These are phyloP conservation scores for Phengaris alcon DNA, from an alignment of 2,888 invertebrate species.

Conservation along the genomic window DNA sequence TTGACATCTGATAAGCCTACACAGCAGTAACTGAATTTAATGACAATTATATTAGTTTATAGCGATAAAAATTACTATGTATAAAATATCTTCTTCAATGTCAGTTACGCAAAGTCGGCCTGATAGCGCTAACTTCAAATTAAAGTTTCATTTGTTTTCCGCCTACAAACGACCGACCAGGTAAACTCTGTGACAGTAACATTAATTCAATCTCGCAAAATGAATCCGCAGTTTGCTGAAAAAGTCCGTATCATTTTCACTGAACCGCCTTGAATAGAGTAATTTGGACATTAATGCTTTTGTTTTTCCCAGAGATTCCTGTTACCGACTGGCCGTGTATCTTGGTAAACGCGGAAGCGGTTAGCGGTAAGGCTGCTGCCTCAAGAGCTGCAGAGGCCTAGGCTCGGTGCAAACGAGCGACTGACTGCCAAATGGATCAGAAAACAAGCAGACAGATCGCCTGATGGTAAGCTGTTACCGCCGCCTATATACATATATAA, in stretches of 20 bases:
- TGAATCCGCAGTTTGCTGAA: conserved; percentile 21
- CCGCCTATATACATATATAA: too few species aligned
- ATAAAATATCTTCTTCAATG: background rate
- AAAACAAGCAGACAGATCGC: too few species aligned
- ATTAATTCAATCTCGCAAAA: conserved; percentile 30
- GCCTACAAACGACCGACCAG: background rate
- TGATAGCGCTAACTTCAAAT: background rate
- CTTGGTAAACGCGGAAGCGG: background rate
- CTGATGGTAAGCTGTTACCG: too few species aligned
- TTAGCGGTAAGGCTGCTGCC: background rate
- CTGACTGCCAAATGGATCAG: too few species aligned
- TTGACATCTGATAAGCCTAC: too few species aligned
- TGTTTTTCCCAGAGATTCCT: conserved; percentile 6
- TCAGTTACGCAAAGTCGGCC: background rate
- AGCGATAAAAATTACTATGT: too few species aligned
- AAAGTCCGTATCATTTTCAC: conserved; percentile 23
- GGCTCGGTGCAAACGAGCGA: too few species aligned
- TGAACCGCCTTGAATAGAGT: conserved; percentile 6
- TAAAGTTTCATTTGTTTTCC: conserved; percentile 4
- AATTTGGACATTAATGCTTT: conserved; percentile 16
- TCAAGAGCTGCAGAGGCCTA: too few species aligned
- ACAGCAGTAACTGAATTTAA: too few species aligned
- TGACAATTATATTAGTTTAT: too few species aligned
- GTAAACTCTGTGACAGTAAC: conserved; percentile 23
- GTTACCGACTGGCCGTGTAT: background rate